Conservation (phyloP, 2,888 invertebrate genomes). For the Beris chalybata region DNA sequence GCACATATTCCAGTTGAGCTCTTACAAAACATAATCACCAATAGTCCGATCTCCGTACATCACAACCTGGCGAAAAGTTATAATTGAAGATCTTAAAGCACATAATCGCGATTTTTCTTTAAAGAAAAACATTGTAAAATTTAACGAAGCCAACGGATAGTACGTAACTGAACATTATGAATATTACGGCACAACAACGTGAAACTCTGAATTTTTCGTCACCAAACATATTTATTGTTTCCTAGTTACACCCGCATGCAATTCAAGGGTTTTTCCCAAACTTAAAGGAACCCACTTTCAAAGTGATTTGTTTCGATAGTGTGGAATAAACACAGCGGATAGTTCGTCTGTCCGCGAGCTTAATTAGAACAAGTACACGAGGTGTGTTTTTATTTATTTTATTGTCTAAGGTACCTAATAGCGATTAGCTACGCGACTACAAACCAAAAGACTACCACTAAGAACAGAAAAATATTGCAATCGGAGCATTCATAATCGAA, state of each 20-base stretch:
- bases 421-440: background rate
- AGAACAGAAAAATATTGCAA: too few species aligned
- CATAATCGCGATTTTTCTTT: conserved; percentile 45
- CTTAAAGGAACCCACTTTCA: background rate
- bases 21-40: too few species aligned
- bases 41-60: background rate
- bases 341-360: background rate
- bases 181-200: background rate
- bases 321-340: background rate
- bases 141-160: background rate
- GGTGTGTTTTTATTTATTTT: background rate
- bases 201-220: background rate
- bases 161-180: background rate
- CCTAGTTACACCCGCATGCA: conserved; percentile 23
- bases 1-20: too few species aligned
- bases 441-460: background rate
- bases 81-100: conserved; percentile 50
- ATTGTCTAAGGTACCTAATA: background rate
- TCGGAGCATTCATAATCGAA: background rate
- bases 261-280: conserved; percentile 1
- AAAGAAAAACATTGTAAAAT: background rate
- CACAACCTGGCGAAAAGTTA: conserved; percentile 51
- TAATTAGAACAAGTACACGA: background rate
- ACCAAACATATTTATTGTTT: conserved; percentile 21
- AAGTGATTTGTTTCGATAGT: conserved; percentile 1